A percentile compares a stretch with the other conserved stretches of the same genome.
These are phyloP conservation scores for Spodoptera littoralis DNA, from an alignment of 2,888 invertebrate species.

Conservation along the genomic window DNA sequence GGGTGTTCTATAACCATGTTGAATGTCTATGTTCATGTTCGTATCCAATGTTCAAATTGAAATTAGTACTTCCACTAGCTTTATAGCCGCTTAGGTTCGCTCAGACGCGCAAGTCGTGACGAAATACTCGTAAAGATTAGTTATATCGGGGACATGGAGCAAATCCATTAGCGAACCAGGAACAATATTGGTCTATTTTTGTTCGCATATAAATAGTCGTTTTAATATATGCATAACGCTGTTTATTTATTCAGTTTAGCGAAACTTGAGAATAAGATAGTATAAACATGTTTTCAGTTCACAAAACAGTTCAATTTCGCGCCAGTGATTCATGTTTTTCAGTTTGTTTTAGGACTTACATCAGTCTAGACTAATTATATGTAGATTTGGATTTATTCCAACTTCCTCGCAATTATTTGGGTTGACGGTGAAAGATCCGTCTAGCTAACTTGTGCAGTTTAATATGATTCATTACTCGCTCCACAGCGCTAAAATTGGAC, in stretches of 20 bases:
- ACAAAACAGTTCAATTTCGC: slow-evolving; percentile 30
- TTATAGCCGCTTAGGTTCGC: slow-evolving; percentile 1
- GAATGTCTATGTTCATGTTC: slow-evolving; percentile 4
- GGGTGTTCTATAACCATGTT: no score
- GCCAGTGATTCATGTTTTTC: slow-evolving; percentile 43
- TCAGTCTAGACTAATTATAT: slow-evolving; percentile 61
- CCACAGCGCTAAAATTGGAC: slow-evolving; percentile 89
- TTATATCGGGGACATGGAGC: slow-evolving; percentile 21
- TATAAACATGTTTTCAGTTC: slow-evolving; percentile 22
- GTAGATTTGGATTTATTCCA: slow-evolving; percentile 69
- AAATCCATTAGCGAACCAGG: slow-evolving; percentile 30
- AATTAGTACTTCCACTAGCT: neutral
- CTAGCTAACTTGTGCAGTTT: slow-evolving; percentile 44
- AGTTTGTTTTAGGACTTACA: slow-evolving; percentile 52
- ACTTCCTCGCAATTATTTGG: slow-evolving; percentile 65
- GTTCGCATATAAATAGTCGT: neutral
- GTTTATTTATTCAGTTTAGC: slow-evolving; percentile 17
- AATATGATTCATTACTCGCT: slow-evolving; percentile 64
- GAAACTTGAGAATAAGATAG: slow-evolving; percentile 25
- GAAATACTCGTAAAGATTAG: slow-evolving; percentile 1
- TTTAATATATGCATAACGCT: slow-evolving; percentile 12
- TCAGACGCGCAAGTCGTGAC: no score
- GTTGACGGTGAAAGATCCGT: slow-evolving; percentile 56
- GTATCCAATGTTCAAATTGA: neutral
- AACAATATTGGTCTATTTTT: slow-evolving; percentile 11